phyloP scores from a whole-genome alignment of 2,888 invertebrate species.

The Ophion ventricosus region DNA sequence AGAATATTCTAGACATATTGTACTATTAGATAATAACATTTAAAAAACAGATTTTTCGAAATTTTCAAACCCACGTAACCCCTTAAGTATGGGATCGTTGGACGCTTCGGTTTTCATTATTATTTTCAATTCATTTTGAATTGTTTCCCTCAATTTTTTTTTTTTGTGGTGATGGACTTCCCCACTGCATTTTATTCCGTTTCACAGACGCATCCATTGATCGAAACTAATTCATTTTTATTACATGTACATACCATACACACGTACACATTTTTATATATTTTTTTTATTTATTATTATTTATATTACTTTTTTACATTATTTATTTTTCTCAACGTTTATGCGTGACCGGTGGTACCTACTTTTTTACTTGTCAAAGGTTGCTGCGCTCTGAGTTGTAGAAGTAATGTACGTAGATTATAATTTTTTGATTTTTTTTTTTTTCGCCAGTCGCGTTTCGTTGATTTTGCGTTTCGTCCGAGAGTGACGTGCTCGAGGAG shows the following conservation, averaged over 20 bases:
- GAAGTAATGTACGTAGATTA: constrained; percentile 70
- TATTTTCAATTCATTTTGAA: constrained; percentile 66
- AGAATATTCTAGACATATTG: too few relatives aligned
- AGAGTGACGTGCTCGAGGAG: constrained; percentile 20
- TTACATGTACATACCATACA: constrained; percentile 14
- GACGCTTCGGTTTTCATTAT: constrained; percentile 35
- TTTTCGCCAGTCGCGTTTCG: constrained; percentile 60
- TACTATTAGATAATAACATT: too few relatives aligned
- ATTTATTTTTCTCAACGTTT: constrained; percentile 55
- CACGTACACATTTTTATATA: too few relatives aligned
- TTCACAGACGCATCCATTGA: constrained; percentile 57
- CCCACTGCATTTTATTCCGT: constrained; percentile 53
- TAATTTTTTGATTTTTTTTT: constrained; percentile 41
- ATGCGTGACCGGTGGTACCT: constrained; percentile 78
- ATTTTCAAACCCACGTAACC: too few relatives aligned
- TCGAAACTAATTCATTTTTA: constrained; percentile 43
- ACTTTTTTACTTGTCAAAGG: constrained; percentile 83
- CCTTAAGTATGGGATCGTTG: constrained; percentile 49
- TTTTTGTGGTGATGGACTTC: constrained; percentile 80
- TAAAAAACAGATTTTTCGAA: too few relatives aligned
- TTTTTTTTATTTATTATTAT: constrained; percentile 45
- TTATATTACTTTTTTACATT: constrained; percentile 2
- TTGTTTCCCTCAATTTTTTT: constrained; percentile 35
- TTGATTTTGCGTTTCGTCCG: constrained; percentile 40
- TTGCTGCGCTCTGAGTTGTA: constrained; percentile 78